Percentiles rank a stretch among this genome's conserved stretches.
phyloP scores from a whole-genome alignment of 2,113 vertebrate genomes.

The Tachysurus vachellii region DNA sequence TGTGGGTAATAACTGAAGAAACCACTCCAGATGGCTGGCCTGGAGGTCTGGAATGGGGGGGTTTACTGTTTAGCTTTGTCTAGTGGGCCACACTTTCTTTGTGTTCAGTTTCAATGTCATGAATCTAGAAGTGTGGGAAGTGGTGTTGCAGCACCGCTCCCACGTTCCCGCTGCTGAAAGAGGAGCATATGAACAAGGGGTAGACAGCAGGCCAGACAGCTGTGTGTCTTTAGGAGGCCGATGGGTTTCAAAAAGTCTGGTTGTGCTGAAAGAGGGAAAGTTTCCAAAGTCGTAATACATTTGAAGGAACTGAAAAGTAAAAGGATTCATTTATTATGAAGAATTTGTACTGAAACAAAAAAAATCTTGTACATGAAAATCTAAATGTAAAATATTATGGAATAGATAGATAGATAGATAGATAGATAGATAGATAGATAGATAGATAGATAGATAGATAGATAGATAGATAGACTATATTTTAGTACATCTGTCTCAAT shows the following conservation, averaged over 20 bases:
- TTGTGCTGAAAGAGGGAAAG: conserved; percentile 19
- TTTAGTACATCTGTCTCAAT: background rate
- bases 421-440: conserved; percentile 1
- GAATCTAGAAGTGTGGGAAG: conserved; percentile 78
- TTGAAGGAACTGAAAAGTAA: background rate
- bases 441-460: conserved; percentile 4
- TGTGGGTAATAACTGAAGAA: conserved; percentile 23
- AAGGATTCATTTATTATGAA: background rate
- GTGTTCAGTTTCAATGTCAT: conserved; percentile 68
- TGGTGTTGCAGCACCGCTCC: conserved; percentile 66
- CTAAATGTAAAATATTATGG: background rate
- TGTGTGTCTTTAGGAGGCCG: conserved; percentile 55
- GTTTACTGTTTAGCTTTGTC: conserved; percentile 65
- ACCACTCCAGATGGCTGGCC: conserved; percentile 74
- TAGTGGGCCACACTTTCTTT: conserved; percentile 75
- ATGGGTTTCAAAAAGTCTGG: conserved; percentile 13
- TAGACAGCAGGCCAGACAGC: conserved; percentile 63
- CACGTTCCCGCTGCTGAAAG: conserved; percentile 70
- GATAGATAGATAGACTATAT: background rate
- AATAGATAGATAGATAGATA: background rate
- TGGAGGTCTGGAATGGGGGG: conserved; percentile 54
- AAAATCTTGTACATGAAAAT: background rate
- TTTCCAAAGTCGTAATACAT: background rate
- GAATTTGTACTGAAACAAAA: background rate
- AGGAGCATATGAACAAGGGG: conserved; percentile 71